These are phyloP conservation scores for Limnephilus auricula DNA, from an alignment of 2,888 invertebrate genomes.

Conservation along the genomic window DNA sequence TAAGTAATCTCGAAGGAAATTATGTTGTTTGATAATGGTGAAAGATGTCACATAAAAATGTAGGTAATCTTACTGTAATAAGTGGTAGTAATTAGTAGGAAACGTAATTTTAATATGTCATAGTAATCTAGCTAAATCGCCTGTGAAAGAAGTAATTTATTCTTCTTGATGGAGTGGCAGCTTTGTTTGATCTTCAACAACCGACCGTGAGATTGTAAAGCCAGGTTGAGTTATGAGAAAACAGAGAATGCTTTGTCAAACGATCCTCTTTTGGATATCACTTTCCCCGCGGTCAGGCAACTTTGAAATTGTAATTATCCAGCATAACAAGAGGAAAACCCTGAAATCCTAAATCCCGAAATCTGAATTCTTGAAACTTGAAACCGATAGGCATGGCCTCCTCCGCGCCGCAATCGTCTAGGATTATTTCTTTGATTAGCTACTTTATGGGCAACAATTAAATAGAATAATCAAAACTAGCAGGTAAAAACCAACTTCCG, in stretches of 20 bases:
- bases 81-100: too few relatives aligned
- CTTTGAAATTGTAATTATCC: slow-evolving; percentile 48
- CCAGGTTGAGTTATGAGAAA: neutral
- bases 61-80: too few relatives aligned
- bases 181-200: neutral
- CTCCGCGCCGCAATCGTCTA: neutral
- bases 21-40: too few relatives aligned
- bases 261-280: neutral
- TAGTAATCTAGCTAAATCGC: neutral
- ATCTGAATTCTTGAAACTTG: neutral
- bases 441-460: neutral
- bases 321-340: slow-evolving; percentile 38
- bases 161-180: neutral
- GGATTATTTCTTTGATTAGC: neutral
- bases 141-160: neutral
- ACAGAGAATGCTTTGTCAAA: neutral
- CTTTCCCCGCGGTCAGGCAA: slow-evolving; percentile 14
- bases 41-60: too few relatives aligned
- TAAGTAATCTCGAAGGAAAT: too few relatives aligned
- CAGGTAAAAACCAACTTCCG: too few relatives aligned
- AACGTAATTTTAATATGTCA: too few relatives aligned
- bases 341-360: slow-evolving; percentile 3
- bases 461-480: too few relatives aligned
- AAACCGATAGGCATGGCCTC: neutral
- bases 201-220: neutral